A percentile compares a stretch with the other conserved stretches of the same genome.
Conservation (phyloP, 2,113 vertebrate species). For the Petrocephalus zakoni region DNA sequence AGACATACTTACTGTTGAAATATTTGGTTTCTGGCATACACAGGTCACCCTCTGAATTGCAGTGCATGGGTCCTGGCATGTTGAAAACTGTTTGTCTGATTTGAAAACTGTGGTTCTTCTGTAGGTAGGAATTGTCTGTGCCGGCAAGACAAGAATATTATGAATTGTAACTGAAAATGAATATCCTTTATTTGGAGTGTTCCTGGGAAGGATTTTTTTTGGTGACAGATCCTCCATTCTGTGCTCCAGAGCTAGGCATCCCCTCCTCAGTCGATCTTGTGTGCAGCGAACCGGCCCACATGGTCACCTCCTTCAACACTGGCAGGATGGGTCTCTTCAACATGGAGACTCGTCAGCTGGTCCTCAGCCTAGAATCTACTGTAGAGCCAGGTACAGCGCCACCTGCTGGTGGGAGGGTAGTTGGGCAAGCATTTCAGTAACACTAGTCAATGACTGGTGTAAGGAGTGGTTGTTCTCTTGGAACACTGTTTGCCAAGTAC, state of each 20-base stretch:
- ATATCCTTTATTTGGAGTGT: neutral
- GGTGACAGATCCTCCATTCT: conserved; percentile 31
- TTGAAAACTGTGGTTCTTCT: neutral
- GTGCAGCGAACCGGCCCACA: conserved; percentile 88
- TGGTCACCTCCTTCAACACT: conserved; percentile 89
- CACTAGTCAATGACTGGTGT: too few relatives aligned
- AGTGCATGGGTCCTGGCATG: neutral
- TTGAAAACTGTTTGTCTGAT: neutral
- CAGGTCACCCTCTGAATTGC: neutral
- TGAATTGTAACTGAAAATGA: neutral
- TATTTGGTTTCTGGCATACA: neutral
- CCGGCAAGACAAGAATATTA: neutral
- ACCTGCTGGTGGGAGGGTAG: neutral
- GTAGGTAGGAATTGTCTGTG: neutral
- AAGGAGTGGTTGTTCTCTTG: too few relatives aligned
- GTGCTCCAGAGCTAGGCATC: conserved; percentile 76
- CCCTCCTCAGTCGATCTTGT: conserved; percentile 94
- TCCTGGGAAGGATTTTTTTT: conserved; percentile 12
- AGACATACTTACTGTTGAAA: neutral
- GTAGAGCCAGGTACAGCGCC: conserved; percentile 68
- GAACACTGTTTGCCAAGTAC: neutral
- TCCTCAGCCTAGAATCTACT: conserved; percentile 83
- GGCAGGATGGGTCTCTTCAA: conserved; percentile 90
- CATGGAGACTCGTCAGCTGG: conserved; percentile 87
- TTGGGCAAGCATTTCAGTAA: neutral